Conservation (phyloP, 1,140 invertebrate genomes). For the Matsumurasca onukii region DNA sequence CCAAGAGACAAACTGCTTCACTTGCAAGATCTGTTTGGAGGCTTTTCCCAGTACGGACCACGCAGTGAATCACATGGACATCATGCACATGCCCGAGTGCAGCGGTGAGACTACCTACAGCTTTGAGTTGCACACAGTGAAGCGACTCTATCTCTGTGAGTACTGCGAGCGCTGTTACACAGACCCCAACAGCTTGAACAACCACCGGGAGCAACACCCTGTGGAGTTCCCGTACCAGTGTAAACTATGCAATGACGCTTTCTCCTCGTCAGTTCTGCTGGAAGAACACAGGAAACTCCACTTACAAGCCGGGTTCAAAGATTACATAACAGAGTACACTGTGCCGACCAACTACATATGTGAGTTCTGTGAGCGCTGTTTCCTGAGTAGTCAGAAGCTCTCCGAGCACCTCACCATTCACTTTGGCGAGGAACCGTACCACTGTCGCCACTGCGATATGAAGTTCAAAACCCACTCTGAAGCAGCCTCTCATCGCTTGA, state of each 20-base stretch:
- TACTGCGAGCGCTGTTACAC: conserved; percentile 38
- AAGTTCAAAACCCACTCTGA: conserved; percentile 34
- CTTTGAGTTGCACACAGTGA: conserved; percentile 35
- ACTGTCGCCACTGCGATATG: conserved; percentile 34
- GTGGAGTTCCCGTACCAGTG: conserved; percentile 35
- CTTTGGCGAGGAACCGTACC: conserved; percentile 37
- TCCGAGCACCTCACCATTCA: conserved; percentile 40
- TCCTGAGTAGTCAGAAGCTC: conserved; percentile 37
- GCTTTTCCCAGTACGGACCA: conserved; percentile 36
- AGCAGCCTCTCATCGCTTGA: conserved; percentile 28
- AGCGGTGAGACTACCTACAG: conserved; percentile 33
- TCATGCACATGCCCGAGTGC: conserved; percentile 28
- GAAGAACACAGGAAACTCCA: conserved; percentile 32
- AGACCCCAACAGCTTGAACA: conserved; percentile 24
- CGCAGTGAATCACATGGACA: conserved; percentile 36
- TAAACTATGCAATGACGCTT: conserved; percentile 35
- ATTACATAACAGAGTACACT: conserved; percentile 33
- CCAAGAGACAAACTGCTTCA: conserved; percentile 37
- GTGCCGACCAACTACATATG: conserved; percentile 37
- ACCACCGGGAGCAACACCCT: conserved; percentile 30
- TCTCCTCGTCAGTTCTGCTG: conserved; percentile 23
- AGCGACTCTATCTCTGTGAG: conserved; percentile 37
- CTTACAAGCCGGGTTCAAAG: conserved; percentile 25
- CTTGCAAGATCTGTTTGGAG: conserved; percentile 39
- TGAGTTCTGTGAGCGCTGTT: conserved; percentile 39